phyloP scores from a whole-genome alignment of 37 sponge, comb jelly and placozoan species.

The Diacarnus erythraeanus region DNA sequence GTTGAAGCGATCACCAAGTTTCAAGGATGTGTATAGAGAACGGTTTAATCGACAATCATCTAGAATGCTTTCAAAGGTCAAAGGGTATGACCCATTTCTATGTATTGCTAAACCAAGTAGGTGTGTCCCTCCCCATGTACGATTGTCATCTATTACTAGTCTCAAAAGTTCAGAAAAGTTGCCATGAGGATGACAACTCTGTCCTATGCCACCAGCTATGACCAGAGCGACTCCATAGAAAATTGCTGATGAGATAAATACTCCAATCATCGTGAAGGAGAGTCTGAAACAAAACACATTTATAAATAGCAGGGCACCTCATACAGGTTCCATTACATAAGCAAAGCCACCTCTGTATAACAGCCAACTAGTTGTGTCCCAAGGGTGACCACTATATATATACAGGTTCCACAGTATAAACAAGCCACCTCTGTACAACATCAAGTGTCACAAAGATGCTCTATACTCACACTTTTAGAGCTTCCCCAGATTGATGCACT shows the following conservation, averaged over 20 bases:
- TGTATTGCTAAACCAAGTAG: slow-evolving; percentile 44
- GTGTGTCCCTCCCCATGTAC: slow-evolving; percentile 48
- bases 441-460: neutral
- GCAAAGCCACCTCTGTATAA: too few species aligned
- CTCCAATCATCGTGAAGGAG: slow-evolving; percentile 20
- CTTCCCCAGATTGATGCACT: slow-evolving; percentile 54
- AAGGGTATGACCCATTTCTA: slow-evolving; percentile 19
- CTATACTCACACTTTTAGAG: slow-evolving; percentile 48
- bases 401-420: too few species aligned
- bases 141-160: slow-evolving; percentile 44
- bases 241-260: slow-evolving; percentile 20
- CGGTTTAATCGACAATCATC: slow-evolving; percentile 31
- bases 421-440: too few species aligned
- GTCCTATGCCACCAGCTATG: slow-evolving; percentile 41
- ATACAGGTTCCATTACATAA: neutral
- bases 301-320: too few species aligned
- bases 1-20: slow-evolving; percentile 21
- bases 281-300: slow-evolving; percentile 26
- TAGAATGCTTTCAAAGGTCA: slow-evolving; percentile 26
- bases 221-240: slow-evolving; percentile 22
- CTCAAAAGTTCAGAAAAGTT: slow-evolving; percentile 45
- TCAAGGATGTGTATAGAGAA: slow-evolving; percentile 35
- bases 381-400: too few species aligned
- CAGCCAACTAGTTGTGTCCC: too few species aligned
- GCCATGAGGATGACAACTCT: slow-evolving; percentile 32